These are phyloP conservation scores for Rhagophthalmus giganteus DNA, from an alignment of 2,888 invertebrate genomes.

Conservation along the genomic window DNA sequence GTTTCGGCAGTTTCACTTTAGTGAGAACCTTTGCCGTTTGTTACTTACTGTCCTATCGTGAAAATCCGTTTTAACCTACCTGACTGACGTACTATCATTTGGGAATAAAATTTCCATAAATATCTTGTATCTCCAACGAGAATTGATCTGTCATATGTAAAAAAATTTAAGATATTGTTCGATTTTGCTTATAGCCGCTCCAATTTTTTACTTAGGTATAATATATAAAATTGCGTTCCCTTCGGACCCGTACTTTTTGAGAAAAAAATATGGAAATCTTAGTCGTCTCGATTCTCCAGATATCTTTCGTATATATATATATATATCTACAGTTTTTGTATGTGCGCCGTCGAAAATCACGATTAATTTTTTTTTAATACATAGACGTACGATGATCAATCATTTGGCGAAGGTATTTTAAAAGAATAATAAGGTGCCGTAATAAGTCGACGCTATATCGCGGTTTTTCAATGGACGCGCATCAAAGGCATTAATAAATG, in stretches of 20 bases:
- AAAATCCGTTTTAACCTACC: conserved; percentile 17
- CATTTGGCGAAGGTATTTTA: too few relatives aligned
- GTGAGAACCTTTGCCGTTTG: conserved; percentile 4
- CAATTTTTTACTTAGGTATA: too few relatives aligned
- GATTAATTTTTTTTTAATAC: too few relatives aligned
- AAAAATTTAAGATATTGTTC: conserved; percentile 4
- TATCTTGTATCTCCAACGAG: conserved; percentile 7
- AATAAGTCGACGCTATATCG: neutral
- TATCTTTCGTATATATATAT: too few relatives aligned
- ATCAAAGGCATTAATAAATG: conserved; percentile 7
- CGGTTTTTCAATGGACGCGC: conserved; percentile 8
- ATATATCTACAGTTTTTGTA: too few relatives aligned
- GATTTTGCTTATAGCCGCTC: conserved; percentile 2
- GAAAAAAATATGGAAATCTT: too few relatives aligned
- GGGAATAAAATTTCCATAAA: conserved; percentile 15
- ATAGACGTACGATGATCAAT: too few relatives aligned
- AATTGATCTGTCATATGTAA: neutral
- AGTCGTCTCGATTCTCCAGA: too few relatives aligned
- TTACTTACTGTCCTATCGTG: conserved; percentile 6
- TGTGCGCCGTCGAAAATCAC: too few relatives aligned
- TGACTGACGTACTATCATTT: conserved; percentile 5
- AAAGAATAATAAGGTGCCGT: too few relatives aligned
- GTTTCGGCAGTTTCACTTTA: conserved; percentile 12
- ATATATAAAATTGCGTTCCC: too few relatives aligned
- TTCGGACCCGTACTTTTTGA: too few relatives aligned